Conservation (phyloP, 2,888 invertebrate species). For the Stratiomys singularior region DNA sequence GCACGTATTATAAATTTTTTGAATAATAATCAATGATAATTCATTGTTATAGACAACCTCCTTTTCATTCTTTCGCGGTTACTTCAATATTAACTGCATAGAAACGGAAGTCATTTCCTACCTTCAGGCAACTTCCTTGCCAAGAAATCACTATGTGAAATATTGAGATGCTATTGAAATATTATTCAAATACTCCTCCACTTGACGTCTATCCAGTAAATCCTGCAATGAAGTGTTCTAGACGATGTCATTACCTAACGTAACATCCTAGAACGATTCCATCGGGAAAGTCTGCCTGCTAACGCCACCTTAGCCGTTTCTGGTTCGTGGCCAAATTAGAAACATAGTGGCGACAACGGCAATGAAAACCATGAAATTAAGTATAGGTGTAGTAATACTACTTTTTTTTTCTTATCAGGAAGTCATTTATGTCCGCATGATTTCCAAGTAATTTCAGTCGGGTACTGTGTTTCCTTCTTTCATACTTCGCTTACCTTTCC, state of each 20-base stretch:
- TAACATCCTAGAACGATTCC: neutral
- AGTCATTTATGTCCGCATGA: constrained; percentile 38
- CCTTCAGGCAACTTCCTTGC: neutral
- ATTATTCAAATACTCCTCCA: constrained; percentile 7
- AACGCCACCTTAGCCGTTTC: neutral
- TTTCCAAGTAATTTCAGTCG: constrained; percentile 35
- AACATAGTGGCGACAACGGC: neutral
- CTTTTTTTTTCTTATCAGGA: constrained; percentile 22
- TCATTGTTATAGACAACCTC: too few relatives aligned
- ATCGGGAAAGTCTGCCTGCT: neutral
- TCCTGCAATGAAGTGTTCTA: neutral
- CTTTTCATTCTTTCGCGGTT: too few relatives aligned
- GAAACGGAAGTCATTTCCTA: too few relatives aligned
- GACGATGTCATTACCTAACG: neutral
- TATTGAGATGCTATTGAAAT: constrained; percentile 23
- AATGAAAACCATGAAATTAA: neutral
- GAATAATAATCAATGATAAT: too few relatives aligned
- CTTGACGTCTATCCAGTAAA: neutral
- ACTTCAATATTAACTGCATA: too few relatives aligned
- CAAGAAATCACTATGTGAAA: neutral
- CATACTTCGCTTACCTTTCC: constrained; percentile 16
- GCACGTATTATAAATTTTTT: too few relatives aligned
- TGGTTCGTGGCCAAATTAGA: constrained; percentile 11
- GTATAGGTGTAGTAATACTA: neutral
- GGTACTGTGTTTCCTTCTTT: constrained; percentile 31